phyloP scores from a whole-genome alignment of 2,113 vertebrate species.

The Mesembrinibis cayennensis region DNA sequence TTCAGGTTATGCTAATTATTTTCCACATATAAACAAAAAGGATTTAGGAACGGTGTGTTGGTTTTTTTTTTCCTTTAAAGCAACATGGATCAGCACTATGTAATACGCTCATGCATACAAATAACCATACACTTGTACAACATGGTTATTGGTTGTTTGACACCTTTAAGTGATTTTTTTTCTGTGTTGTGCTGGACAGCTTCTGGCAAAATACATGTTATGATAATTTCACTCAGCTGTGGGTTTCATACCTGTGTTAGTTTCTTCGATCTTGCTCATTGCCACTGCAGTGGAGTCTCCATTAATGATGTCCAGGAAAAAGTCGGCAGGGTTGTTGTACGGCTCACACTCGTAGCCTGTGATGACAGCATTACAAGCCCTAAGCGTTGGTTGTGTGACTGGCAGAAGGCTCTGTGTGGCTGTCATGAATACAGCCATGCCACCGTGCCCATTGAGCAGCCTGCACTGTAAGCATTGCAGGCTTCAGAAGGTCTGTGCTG shows the following conservation, averaged over 20 bases:
- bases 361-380: not conserved
- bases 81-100: not conserved
- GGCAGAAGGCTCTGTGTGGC: not conserved
- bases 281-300: constrained; percentile 81
- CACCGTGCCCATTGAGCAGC: rapidly evolving
- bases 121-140: rapidly evolving
- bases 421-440: not conserved
- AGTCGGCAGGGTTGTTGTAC: constrained; percentile 95
- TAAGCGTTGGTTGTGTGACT: not conserved
- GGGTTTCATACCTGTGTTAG: constrained; percentile 68
- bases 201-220: not conserved
- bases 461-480: not conserved
- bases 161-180: not conserved
- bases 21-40: not conserved
- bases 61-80: not conserved
- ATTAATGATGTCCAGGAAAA: constrained; percentile 94
- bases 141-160: not conserved
- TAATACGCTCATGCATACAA: not conserved
- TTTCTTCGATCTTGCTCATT: not conserved
- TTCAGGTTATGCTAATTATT: not conserved
- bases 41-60: not conserved
- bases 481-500: not conserved
- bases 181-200: not conserved
- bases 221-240: not conserved
- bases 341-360: constrained; percentile 88